Evolutionary conservation across 23 tunicate species (phyloP).

Genomic region (Halocynthia aurantium): DNA sequence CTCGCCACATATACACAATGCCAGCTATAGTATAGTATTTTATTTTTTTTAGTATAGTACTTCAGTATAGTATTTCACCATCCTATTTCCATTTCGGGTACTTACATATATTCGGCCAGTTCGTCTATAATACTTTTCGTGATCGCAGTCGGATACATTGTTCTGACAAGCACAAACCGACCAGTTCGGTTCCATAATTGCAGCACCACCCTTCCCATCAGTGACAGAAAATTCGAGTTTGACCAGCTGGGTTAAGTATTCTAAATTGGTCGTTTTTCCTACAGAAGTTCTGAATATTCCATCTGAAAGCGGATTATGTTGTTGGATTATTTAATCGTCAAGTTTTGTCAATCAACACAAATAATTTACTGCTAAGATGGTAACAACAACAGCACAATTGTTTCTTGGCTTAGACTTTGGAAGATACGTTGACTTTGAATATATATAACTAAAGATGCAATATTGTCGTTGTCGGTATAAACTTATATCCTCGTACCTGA

Average conservation of each 20-base stretch:
- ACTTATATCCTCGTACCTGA: slow-evolving; percentile 2
- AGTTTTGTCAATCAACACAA: too few relatives aligned
- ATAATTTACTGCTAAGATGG: too few relatives aligned
- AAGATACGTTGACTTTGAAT: too few relatives aligned
- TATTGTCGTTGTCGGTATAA: not conserved
- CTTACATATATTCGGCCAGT: slow-evolving; percentile 56
- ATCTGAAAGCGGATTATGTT: slow-evolving; percentile 2
- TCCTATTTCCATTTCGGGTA: not conserved
- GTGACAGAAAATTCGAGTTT: slow-evolving; percentile 39
- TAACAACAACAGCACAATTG: too few relatives aligned
- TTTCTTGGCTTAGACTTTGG: too few relatives aligned
- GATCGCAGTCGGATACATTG: slow-evolving; percentile 29
- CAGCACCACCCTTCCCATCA: slow-evolving; percentile 40
- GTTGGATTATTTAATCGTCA: not conserved
- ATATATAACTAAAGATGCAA: too few relatives aligned
- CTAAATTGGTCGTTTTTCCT: not conserved
- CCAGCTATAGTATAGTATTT: slow-evolving; percentile 11
- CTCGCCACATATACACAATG: slow-evolving; percentile 36
- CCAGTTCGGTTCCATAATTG: slow-evolving; percentile 49
- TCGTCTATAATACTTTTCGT: slow-evolving; percentile 12
- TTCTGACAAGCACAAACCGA: slow-evolving; percentile 61
- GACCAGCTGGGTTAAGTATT: slow-evolving; percentile 16
- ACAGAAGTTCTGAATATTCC: slow-evolving; percentile 16
- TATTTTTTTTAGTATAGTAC: too few relatives aligned
- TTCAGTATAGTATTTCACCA: not conserved